A percentile compares a stretch with the other conserved stretches of the same genome.
These are phyloP conservation scores for Cephus cinctus DNA, from an alignment of 1,140 invertebrate genomes.

Conservation along the genomic window DNA sequence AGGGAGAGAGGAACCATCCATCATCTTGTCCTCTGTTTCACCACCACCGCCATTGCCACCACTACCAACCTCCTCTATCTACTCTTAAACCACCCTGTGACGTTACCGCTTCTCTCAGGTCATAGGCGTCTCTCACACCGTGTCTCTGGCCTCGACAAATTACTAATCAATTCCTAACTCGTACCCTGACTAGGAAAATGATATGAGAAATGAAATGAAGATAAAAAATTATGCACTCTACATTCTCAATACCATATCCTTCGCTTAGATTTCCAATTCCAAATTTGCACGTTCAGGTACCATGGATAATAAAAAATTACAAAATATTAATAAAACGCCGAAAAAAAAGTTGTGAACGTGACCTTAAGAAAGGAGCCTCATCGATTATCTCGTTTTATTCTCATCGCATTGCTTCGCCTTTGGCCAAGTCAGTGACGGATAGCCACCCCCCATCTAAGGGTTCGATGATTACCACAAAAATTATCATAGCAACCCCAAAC, in stretches of 20 bases:
- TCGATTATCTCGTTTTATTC: not conserved
- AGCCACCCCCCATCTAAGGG: slow-evolving; percentile 2
- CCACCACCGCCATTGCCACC: slow-evolving; percentile 11
- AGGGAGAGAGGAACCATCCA: slow-evolving; percentile 47
- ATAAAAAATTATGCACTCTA: no score
- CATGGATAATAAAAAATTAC: no score
- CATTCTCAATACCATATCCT: not conserved
- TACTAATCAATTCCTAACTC: slow-evolving; percentile 9
- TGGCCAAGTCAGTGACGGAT: slow-evolving; percentile 6
- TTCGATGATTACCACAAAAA: slow-evolving; percentile 4
- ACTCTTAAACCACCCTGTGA: not conserved
- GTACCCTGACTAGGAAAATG: no score
- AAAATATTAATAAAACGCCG: no score
- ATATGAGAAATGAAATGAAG: no score
- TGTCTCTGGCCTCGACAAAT: slow-evolving; percentile 4
- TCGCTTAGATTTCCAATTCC: not conserved
- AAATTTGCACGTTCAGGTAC: no score
- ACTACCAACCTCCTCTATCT: not conserved
- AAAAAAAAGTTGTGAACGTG: no score
- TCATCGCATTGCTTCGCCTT: not conserved
- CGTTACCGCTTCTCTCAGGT: slow-evolving; percentile 5
- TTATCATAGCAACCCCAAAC: not conserved
- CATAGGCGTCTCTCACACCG: not conserved
- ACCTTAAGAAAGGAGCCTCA: no score
- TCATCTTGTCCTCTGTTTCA: slow-evolving; percentile 51